Evolutionary conservation across 1,140 invertebrate species (phyloP), one percentile per base, ranked within the genome.

Genomic region (Metaphire vulgaris): DNA sequence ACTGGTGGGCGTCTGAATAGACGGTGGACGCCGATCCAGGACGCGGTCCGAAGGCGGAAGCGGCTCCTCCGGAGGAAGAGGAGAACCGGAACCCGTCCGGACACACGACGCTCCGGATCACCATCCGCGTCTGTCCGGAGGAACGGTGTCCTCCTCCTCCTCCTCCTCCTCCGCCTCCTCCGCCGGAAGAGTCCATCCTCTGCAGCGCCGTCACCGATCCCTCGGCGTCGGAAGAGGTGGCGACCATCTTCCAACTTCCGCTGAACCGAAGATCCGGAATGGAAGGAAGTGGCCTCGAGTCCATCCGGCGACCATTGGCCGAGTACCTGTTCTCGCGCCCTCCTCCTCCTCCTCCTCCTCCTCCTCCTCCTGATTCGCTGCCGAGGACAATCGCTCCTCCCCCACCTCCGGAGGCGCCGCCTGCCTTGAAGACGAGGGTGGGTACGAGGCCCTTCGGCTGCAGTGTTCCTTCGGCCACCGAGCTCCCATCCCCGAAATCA

Each of bases 261-360:
- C 41, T 56, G 0, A 29, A 29, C 28, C 69, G 1, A 14, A 71
- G 69, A n/a, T 71, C 69, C n/a, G 69, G 69, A 2, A 71, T 71
- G 28, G 69, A 71, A 1, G 69, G 69, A 26, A 71, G 28, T 14
- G 69, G 69, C 15, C 69, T 29, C 6, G 33, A 29, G 28, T 33
- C 69, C 32, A 29, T 33, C 21, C 26, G 28, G 67, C 26, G 26
- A 30, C 69, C 69, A 68, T 68, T 68, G 67, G 67, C 67, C 12
- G 69, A 29, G 32, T 71, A 71, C 32, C 33, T 71, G 69, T 71
- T 71, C 32, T 71, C 69, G 26, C 26, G 14, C 14, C 14, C 14
- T 26, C 56, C 56, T 15, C n/a, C n/a, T n/a, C n/a, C n/a, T n/a
- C n/a, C n/a, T n/a, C n/a, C n/a, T n/a, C n/a, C n/a, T n/a, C n/a